Conservation (phyloP, 2,888 invertebrate genomes). For the Ormyrus pomaceus region DNA sequence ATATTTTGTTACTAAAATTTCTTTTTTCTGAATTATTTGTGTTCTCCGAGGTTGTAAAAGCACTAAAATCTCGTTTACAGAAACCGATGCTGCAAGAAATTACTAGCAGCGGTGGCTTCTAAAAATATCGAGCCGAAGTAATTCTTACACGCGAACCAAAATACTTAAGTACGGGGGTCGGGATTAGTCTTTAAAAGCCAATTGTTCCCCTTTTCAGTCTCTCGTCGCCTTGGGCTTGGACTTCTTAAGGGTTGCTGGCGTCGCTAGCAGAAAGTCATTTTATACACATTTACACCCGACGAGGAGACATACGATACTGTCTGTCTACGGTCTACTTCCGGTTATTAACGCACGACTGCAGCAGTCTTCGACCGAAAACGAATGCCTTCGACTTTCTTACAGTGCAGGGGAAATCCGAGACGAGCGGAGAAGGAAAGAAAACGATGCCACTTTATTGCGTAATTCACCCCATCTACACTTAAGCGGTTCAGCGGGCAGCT, state of each 20-base stretch:
- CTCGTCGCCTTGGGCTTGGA: conserved; percentile 5
- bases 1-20: too few species aligned
- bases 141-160: conserved; percentile 14
- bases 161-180: conserved; percentile 45
- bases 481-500: too few species aligned
- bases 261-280: conserved; percentile 21
- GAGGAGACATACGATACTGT: conserved; percentile 37
- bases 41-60: conserved; percentile 5
- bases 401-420: conserved; percentile 30
- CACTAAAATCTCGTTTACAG: conserved; percentile 12
- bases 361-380: conserved; percentile 24
- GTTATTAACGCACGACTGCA: conserved; percentile 55
- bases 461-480: not conserved
- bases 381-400: conserved; percentile 37
- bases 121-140: conserved; percentile 42
- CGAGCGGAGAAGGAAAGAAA: not conserved
- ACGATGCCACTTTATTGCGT: conserved; percentile 36
- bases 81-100: conserved; percentile 24
- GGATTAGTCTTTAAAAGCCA: conserved; percentile 47
- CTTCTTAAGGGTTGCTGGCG: conserved; percentile 16
- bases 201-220: conserved; percentile 51
- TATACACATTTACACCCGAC: conserved; percentile 16
- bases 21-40: conserved; percentile 15
- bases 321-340: conserved; percentile 41
- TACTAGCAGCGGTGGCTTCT: conserved; percentile 1